Conservation (phyloP, 2,113 vertebrate genomes). For the Istiophorus platypterus region DNA sequence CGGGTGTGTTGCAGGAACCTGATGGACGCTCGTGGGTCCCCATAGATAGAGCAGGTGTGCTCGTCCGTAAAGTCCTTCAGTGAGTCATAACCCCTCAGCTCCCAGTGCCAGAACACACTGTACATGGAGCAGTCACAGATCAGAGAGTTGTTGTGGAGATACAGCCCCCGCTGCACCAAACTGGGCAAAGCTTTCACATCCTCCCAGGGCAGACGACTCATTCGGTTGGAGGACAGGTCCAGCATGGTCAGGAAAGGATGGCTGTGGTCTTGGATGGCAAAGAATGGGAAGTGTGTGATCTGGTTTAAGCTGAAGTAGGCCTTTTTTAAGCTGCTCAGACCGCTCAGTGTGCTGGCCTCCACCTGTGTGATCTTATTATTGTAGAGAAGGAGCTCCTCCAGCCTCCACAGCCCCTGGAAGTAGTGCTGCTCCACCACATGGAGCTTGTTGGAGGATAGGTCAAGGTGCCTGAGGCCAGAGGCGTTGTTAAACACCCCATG, state of each 20-base stretch:
- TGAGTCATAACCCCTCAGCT: constrained; percentile 86
- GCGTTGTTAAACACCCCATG: constrained; percentile 85
- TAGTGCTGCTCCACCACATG: constrained; percentile 84
- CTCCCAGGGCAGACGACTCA: constrained; percentile 88
- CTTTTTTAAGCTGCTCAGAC: constrained; percentile 87
- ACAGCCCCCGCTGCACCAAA: constrained; percentile 90
- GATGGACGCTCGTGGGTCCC: constrained; percentile 80
- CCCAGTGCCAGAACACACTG: constrained; percentile 90
- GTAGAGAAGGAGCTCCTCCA: constrained; percentile 94
- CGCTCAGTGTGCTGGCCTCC: constrained; percentile 84
- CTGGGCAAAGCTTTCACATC: constrained; percentile 87
- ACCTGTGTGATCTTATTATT: constrained; percentile 90
- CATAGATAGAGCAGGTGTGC: constrained; percentile 87
- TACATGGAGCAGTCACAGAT: constrained; percentile 91
- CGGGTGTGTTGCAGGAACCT: constrained; percentile 85
- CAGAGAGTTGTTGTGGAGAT: constrained; percentile 94
- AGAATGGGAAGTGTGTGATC: constrained; percentile 91
- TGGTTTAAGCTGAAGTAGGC: constrained; percentile 95
- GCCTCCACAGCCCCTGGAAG: constrained; percentile 87
- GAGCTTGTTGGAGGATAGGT: constrained; percentile 94
- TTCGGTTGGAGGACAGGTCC: constrained; percentile 94
- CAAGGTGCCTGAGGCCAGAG: constrained; percentile 88
- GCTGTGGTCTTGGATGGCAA: constrained; percentile 87
- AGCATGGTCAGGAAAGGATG: constrained; percentile 88
- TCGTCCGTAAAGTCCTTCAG: constrained; percentile 88